Evolutionary conservation across 2,113 vertebrate species (phyloP).

Genomic region (Ancistrus triradiatus): DNA sequence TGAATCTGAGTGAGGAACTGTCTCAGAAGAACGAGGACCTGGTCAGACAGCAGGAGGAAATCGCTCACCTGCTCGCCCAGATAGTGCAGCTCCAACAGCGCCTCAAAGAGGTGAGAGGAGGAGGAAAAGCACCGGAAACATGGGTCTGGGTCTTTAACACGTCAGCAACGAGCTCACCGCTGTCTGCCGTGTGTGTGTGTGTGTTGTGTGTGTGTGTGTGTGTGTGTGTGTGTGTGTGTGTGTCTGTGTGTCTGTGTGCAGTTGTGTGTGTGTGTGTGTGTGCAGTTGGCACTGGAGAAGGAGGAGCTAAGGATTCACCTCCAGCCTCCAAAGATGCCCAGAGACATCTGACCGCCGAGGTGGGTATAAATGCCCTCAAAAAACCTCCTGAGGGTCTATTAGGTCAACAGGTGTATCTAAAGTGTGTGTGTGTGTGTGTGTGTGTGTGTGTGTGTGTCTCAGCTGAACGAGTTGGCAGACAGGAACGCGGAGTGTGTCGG

Average conservation of each 20-base stretch:
- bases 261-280: slow-evolving; percentile 48
- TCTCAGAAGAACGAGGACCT: slow-evolving; percentile 86
- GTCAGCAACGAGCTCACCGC: no score
- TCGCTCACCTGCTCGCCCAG: slow-evolving; percentile 87
- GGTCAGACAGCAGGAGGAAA: slow-evolving; percentile 90
- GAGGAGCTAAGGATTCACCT: slow-evolving; percentile 94
- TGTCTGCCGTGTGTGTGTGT: no score
- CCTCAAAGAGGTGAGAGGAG: slow-evolving; percentile 86
- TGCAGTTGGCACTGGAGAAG: slow-evolving; percentile 90
- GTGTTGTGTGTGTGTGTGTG: no score
- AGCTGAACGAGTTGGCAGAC: slow-evolving; percentile 91
- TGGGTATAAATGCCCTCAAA: slow-evolving; percentile 46
- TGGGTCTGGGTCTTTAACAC: no score
- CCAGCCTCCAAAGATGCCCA: slow-evolving; percentile 94
- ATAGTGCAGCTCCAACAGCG: slow-evolving; percentile 92
- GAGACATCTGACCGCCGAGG: slow-evolving; percentile 91
- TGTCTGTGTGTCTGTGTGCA: not conserved
- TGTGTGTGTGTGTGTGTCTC: slow-evolving; percentile 30
- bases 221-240: no score
- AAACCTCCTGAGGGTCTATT: not conserved
- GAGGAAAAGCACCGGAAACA: no score
- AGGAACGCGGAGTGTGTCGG: slow-evolving; percentile 86
- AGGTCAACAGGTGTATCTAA: no score
- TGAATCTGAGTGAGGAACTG: slow-evolving; percentile 83
- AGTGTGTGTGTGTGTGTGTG: slow-evolving; percentile 21